Evolutionary conservation across 2,797 vertebrate genomes (phyloP).

Genomic region (Amniataba percoides): DNA sequence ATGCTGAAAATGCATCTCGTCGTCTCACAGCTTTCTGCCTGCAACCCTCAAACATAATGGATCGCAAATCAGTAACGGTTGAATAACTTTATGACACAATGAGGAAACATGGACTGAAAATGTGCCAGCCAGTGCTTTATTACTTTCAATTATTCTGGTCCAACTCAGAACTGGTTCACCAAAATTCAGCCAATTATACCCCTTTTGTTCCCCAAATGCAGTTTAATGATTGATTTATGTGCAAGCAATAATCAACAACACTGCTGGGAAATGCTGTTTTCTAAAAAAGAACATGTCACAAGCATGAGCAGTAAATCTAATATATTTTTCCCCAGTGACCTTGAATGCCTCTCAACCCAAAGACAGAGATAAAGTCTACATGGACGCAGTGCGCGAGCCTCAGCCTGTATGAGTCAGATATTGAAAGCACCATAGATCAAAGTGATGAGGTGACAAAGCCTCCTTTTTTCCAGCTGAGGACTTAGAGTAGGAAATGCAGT

Average conservation of each 20-base stretch:
- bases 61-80: neutral
- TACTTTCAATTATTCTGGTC: neutral
- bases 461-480: slow-evolving; percentile 10
- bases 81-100: neutral
- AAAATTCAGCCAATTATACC: neutral
- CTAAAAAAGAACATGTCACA: no score
- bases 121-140: neutral
- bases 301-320: neutral
- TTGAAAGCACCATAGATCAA: slow-evolving; percentile 20
- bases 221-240: neutral
- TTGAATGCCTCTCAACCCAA: neutral
- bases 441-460: slow-evolving; percentile 10
- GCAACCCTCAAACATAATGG: neutral
- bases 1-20: neutral
- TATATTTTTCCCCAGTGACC: neutral
- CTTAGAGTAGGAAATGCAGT: slow-evolving; percentile 56
- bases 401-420: slow-evolving; percentile 9
- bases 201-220: neutral
- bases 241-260: no score
- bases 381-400: neutral
- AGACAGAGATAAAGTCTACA: neutral
- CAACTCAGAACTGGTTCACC: neutral
- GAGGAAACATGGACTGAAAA: neutral
- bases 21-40: neutral
- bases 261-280: no score